phyloP scores from a whole-genome alignment of 2,888 invertebrate genomes.

The Napeogenes inachia region DNA sequence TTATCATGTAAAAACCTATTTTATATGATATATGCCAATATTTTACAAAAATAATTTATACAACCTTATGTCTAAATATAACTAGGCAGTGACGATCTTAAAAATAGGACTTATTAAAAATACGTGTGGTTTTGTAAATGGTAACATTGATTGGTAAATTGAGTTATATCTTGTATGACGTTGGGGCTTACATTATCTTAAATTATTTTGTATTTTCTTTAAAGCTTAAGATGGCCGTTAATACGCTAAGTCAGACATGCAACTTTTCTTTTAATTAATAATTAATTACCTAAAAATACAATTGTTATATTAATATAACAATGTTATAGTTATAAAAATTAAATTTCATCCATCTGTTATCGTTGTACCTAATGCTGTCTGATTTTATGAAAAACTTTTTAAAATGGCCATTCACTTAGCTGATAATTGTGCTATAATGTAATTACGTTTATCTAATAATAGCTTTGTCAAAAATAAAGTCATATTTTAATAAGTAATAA shows the following conservation, averaged over 20 bases:
- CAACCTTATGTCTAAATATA: constrained; percentile 42
- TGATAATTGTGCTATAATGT: too few species aligned
- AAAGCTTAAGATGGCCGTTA: constrained; percentile 66
- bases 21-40: constrained; percentile 48
- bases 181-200: constrained; percentile 28
- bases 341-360: neutral
- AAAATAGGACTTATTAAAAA: constrained; percentile 18
- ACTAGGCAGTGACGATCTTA: constrained; percentile 55
- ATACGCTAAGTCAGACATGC: constrained; percentile 22
- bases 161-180: constrained; percentile 16
- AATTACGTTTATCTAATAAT: neutral
- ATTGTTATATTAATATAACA: neutral
- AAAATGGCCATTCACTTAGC: neutral
- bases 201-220: constrained; percentile 41
- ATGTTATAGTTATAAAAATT: too few species aligned
- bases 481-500: neutral
- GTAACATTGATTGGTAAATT: constrained; percentile 43
- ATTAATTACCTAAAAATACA: neutral
- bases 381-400: neutral
- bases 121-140: constrained; percentile 34
- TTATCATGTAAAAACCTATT: constrained; percentile 36
- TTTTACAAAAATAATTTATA: constrained; percentile 67
- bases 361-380: neutral
- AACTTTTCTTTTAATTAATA: neutral
- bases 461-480: neutral